These are phyloP conservation scores for Platycnemis pennipes DNA, from an alignment of 2,888 invertebrate genomes.

Conservation along the genomic window DNA sequence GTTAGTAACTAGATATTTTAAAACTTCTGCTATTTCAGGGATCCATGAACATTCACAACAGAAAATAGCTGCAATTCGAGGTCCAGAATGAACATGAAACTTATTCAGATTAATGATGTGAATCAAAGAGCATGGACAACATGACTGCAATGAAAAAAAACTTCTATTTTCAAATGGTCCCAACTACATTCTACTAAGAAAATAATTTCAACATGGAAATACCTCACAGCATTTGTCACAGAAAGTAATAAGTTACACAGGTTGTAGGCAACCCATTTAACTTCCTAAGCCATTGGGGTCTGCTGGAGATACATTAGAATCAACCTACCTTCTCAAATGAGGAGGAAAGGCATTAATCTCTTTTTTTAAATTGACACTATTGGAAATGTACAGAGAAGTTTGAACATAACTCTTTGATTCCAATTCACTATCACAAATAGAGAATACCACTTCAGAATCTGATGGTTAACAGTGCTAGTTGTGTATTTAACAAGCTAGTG, in stretches of 20 bases:
- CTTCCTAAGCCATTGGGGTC: neutral
- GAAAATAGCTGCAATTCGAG: neutral
- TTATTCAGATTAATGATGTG: neutral
- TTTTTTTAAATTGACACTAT: neutral
- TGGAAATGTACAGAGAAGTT: neutral
- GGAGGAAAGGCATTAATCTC: neutral
- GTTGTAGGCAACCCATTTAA: neutral
- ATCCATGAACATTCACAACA: neutral
- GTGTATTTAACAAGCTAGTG: neutral
- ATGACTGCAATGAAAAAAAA: neutral
- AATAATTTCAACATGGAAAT: conserved; percentile 2
- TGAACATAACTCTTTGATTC: neutral
- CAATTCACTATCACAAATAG: neutral
- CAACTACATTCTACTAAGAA: neutral
- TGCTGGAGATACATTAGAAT: neutral
- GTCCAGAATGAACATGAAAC: neutral
- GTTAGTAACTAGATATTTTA: neutral
- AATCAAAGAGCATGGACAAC: neutral
- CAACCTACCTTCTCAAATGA: neutral
- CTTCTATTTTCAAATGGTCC: conserved; percentile 13
- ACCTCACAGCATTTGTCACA: neutral
- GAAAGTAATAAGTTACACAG: neutral
- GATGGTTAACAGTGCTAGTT: neutral
- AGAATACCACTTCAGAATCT: neutral
- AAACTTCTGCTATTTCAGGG: neutral